A percentile compares a stretch with the other conserved stretches of the same genome.
These are phyloP conservation scores for Sorex araneus DNA, from an alignment of 2,113 vertebrate genomes.

Conservation along the genomic window DNA sequence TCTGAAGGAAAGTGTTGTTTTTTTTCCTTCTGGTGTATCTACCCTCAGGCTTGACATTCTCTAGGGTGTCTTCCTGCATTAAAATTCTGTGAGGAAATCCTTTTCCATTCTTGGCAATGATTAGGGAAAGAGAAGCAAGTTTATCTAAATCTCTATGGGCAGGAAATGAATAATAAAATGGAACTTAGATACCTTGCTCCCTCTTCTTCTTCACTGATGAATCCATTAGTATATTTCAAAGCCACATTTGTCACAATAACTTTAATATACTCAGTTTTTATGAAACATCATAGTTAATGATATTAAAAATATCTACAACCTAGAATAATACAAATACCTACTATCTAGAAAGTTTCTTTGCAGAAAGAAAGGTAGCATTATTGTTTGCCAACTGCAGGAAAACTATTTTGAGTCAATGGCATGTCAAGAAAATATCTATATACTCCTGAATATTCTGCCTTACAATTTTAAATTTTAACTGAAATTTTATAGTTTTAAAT, in stretches of 20 bases:
- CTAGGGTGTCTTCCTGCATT: constrained; percentile 54
- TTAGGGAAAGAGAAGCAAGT: constrained; percentile 46
- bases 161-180: constrained; percentile 41
- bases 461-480: background rate
- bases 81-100: constrained; percentile 55
- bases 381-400: background rate
- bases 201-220: constrained; percentile 38
- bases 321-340: background rate
- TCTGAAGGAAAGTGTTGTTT: background rate
- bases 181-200: background rate
- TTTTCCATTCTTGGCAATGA: constrained; percentile 36
- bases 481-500: background rate
- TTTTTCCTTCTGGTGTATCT: background rate
- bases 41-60: constrained; percentile 49
- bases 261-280: constrained; percentile 41
- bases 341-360: background rate
- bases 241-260: background rate
- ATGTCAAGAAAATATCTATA: background rate
- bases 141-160: constrained; percentile 56
- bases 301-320: background rate
- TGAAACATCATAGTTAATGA: constrained; percentile 15
- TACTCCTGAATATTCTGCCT: background rate
- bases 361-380: background rate
- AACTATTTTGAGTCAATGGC: no score
- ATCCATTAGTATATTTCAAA: constrained; percentile 33